Conservation (phyloP, 1,140 invertebrate genomes). For the Heliconius hermathena region DNA sequence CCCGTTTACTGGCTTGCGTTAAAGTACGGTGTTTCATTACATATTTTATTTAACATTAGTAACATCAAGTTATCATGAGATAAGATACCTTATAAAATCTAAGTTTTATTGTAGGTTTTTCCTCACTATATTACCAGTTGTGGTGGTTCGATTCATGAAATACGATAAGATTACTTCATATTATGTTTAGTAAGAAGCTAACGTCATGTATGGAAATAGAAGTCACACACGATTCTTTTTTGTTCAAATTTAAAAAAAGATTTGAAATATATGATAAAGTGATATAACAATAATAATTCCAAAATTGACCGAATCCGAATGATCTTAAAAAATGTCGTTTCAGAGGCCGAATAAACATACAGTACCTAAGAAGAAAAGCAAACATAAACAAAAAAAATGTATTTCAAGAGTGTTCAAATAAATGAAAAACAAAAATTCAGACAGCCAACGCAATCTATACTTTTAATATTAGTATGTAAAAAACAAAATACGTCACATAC, state of each 20-base stretch:
- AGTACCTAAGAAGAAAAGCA: no score
- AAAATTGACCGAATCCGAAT: no score
- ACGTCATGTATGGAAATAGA: not conserved
- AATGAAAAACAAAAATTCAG: no score
- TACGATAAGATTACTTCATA: not conserved
- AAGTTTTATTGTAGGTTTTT: conserved; percentile 7
- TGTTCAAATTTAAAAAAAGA: no score
- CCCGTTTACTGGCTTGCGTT: conserved; percentile 22
- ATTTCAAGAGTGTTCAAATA: no score
- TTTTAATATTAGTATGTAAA: not conserved
- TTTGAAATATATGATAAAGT: no score
- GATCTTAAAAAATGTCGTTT: no score
- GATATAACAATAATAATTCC: no score
- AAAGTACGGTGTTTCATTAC: not conserved
- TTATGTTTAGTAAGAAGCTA: not conserved
- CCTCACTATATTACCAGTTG: not conserved
- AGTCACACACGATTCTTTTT: not conserved
- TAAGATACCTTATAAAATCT: not conserved
- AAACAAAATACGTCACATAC: no score
- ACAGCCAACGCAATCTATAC: no score
- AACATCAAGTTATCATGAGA: not conserved
- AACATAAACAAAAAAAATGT: no score
- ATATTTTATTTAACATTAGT: not conserved
- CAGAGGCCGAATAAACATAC: no score
- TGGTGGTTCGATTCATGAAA: not conserved